Conservation (phyloP, 2,113 vertebrate species). For the Gasterosteus nipponicus region DNA sequence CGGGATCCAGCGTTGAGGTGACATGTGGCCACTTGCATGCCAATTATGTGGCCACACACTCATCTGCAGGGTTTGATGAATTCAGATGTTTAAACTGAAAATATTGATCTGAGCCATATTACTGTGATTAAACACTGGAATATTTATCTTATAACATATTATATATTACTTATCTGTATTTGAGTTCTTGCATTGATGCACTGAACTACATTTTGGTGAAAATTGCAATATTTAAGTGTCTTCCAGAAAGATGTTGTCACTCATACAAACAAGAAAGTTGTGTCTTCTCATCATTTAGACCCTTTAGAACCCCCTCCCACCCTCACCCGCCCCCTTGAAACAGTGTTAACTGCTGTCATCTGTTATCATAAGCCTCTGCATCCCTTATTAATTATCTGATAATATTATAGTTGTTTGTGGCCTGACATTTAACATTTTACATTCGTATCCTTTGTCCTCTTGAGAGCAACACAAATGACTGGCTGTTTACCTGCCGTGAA, state of each 20-base stretch:
- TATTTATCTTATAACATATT: background rate
- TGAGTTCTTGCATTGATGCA: background rate
- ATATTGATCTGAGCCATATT: background rate
- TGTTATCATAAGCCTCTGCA: background rate
- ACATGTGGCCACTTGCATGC: constrained; percentile 47
- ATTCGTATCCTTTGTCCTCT: background rate
- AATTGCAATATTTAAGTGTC: too few relatives aligned
- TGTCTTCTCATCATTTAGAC: too few relatives aligned
- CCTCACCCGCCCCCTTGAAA: background rate
- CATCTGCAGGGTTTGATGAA: background rate
- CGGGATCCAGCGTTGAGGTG: constrained; percentile 17
- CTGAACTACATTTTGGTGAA: background rate
- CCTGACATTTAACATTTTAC: background rate
- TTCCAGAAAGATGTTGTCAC: background rate
- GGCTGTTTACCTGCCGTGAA: constrained; percentile 47
- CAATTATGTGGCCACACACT: constrained; percentile 2
- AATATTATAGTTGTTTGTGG: background rate
- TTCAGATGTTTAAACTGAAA: constrained; percentile 5
- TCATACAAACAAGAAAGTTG: too few relatives aligned
- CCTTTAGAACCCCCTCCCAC: too few relatives aligned
- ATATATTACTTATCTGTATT: background rate
- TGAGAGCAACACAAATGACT: constrained; percentile 7
- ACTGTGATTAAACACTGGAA: constrained; percentile 2
- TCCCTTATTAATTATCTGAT: background rate
- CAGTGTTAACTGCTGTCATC: background rate